phyloP scores from a whole-genome alignment of 2,888 invertebrate genomes.

The Sisyra terminalis region DNA sequence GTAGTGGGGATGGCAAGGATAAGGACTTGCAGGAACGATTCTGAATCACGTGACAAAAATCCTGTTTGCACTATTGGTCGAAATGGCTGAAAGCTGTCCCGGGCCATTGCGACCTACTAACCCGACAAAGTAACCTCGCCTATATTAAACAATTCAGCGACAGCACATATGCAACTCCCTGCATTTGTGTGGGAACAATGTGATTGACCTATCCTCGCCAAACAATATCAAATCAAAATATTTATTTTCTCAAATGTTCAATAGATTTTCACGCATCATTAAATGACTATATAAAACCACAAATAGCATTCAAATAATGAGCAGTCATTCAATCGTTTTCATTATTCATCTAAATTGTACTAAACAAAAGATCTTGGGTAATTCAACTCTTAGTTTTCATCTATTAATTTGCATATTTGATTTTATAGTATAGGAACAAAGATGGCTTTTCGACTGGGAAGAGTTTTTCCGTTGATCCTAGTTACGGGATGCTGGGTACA shows the following conservation, averaged over 20 bases:
- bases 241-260: background rate
- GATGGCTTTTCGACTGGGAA: too few species aligned
- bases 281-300: background rate
- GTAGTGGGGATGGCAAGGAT: slow-evolving; percentile 16
- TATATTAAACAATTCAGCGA: too few species aligned
- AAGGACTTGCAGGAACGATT: slow-evolving; percentile 25
- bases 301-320: background rate
- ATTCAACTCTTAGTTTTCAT: too few species aligned
- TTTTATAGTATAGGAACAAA: too few species aligned
- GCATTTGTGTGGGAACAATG: slow-evolving; percentile 10
- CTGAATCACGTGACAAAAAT: slow-evolving; percentile 19
- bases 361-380: background rate
- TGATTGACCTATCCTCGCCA: slow-evolving; percentile 4
- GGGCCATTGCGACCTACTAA: slow-evolving; percentile 29
- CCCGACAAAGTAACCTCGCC: slow-evolving; percentile 25
- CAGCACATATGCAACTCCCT: too few species aligned
- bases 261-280: background rate
- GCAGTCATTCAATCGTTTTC: background rate
- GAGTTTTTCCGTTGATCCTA: too few species aligned
- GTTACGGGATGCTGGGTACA: slow-evolving; percentile 2
- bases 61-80: slow-evolving; percentile 20
- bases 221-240: background rate
- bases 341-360: background rate
- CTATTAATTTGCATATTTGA: too few species aligned
- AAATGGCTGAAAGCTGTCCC: slow-evolving; percentile 20